Base-by-base conservation (phyloP, 1,140 invertebrate genomes). In the Pygmarrhopalites habei region DNA sequence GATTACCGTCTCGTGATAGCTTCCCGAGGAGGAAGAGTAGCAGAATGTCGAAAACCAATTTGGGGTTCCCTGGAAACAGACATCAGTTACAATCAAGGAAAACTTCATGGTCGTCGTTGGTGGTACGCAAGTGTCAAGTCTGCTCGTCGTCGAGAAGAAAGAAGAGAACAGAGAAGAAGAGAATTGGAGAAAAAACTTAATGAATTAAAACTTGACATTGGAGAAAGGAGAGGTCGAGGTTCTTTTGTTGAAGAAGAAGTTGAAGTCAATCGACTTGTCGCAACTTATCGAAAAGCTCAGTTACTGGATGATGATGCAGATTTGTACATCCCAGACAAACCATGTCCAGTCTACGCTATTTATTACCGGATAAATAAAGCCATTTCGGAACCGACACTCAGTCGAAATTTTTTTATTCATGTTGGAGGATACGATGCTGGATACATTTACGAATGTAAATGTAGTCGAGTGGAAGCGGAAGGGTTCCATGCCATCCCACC, bases 371-470 rank as follows among this genome's bases (percentile, higher is more conserved):
- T 66, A 17, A 66, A 66, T 55, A 52, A 51, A 30, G 29, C 43
- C 19, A 23, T 60, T n/a, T 43, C 35, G 0, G 59, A 66, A 5
- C 4, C 28, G 46, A 2, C n/a, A 19, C 28, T 47, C 23, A 17
- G 43, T 44, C 30, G 65, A 35, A 46, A 66, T 14, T 66, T 66
- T 29, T 66, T 66, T 25, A 26, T 66, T 39, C 65, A 66, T 23
- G 79, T 85, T 78, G 81, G 77, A 17, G 86, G 81, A 21, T 88
- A 82, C 74, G 86, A 88, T 76, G 81, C 85, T 26, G 87, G 87
- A 43, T 88, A 86, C 70, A 77, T 88, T 58, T 89, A 89, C 69
- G 83, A 88, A 75, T 85, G 80, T 74, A 69, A 75, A 72, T 62
- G 51, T 49, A 65, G 2, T 66, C 23, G 72, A 76, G 64, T 78